Evolutionary conservation across 2,888 invertebrate species (phyloP), one percentile per base, ranked within the genome.

Genomic region (Andrena flavipes): DNA sequence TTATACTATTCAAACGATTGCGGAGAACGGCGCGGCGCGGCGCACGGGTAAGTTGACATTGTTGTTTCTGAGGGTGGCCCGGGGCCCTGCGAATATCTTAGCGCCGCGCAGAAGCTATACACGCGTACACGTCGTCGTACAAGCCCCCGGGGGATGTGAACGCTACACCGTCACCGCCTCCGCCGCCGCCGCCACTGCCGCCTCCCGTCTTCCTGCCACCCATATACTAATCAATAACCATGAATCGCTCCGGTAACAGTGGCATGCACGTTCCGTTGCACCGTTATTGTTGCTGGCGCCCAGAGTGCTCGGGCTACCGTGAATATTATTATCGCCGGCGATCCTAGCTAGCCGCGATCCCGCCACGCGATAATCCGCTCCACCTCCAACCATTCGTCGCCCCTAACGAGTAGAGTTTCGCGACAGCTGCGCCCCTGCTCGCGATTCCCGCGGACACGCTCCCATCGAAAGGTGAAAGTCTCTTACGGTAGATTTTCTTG

Each of bases 11-110:
- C 89, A 91, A 93, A 92, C 90, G 92, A 91, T 92, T 89, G 89
- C 88, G 75, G 87, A 85, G 84, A 84, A 2, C 5, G n/a, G 54
- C 20, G 26, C 54, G 35, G 51, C 35, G 85, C 81, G 85, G 89
- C 84, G 81, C 29, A 23, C 75, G 88, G 89, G 90, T 90, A 91
- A 92, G 92, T 93, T 93, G 92, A 93, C 93, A 93, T 91, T 93
- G 93, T 93, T 93, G 92, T 93, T 93, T 92, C 92, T 91, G 89
- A 90, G 91, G 92, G 91, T 89, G 88, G 90, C 91, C 91, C 77
- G 77, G 86, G 92, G 92, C 89, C 84, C 80, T 86, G 89, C 90
- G 92, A 93, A 92, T 92, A 92, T 92, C 93, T 92, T 91, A 91
- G 90, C 88, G 86, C 80, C 88, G 89, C 87, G 85, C 82, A 82